Evolutionary conservation across 2,113 vertebrate species (phyloP).

Genomic region (Cettia cetti): DNA sequence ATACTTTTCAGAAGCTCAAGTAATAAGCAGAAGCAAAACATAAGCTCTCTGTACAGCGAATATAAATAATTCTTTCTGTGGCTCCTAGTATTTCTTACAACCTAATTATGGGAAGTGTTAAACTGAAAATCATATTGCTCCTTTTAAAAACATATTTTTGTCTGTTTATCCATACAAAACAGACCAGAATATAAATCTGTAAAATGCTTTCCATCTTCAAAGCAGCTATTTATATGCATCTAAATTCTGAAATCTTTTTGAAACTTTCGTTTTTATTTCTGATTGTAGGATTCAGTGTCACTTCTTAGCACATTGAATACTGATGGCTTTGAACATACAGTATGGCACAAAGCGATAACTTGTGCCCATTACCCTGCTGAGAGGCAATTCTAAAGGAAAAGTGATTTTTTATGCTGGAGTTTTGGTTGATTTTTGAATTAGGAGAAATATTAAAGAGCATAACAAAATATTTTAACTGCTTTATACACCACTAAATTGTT

Average conservation of each 20-base stretch:
- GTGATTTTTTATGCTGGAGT: background rate
- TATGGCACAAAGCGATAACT: background rate
- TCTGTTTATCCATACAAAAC: background rate
- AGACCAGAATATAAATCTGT: conserved; percentile 45
- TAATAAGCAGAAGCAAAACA: background rate
- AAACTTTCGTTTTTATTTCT: background rate
- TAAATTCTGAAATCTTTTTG: conserved; percentile 39
- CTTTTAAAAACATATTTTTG: conserved; percentile 2
- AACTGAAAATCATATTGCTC: background rate
- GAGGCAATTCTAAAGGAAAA: background rate
- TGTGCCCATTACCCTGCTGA: background rate
- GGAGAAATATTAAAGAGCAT: background rate
- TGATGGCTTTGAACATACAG: background rate
- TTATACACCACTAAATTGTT: background rate
- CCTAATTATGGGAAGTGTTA: background rate
- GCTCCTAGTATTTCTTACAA: background rate
- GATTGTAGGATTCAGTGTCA: background rate
- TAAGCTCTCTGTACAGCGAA: background rate
- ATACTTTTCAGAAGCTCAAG: background rate
- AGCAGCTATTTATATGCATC: conserved; percentile 23
- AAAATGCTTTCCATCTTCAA: conserved; percentile 27
- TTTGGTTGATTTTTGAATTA: conserved; percentile 15
- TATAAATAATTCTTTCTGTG: conserved; percentile 34
- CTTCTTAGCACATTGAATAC: background rate
- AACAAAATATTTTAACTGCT: background rate